A percentile compares a stretch with the other conserved stretches of the same genome.
phyloP scores from a whole-genome alignment of 2,888 invertebrate species.

The Drosophila yooni region DNA sequence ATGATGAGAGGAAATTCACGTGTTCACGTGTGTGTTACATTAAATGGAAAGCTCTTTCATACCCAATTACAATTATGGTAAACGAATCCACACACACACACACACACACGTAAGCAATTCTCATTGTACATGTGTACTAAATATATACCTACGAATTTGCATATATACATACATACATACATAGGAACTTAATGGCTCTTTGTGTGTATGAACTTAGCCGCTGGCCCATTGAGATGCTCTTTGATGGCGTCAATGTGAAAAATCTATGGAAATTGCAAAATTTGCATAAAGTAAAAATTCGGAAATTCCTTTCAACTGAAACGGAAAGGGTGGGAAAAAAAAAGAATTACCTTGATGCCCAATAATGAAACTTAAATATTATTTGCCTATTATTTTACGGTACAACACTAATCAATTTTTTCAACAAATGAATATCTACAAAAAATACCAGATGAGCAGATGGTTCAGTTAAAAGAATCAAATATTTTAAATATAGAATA shows the following conservation, averaged over 20 bases:
- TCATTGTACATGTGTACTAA: neutral
- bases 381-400: neutral
- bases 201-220: slow-evolving; percentile 43
- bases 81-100: slow-evolving; percentile 23
- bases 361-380: neutral
- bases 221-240: slow-evolving; percentile 45
- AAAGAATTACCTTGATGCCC: neutral
- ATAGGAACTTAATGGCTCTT: slow-evolving; percentile 32
- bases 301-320: neutral
- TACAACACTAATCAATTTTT: neutral
- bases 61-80: slow-evolving; percentile 75
- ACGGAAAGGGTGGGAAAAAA: neutral
- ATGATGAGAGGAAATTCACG: slow-evolving; percentile 13
- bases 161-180: neutral
- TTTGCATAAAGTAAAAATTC: slow-evolving; percentile 40
- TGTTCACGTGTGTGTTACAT: slow-evolving; percentile 51
- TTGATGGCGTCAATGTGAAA: slow-evolving; percentile 33
- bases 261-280: slow-evolving; percentile 26
- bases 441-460: no score
- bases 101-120: neutral
- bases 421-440: neutral
- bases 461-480: neutral
- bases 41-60: slow-evolving; percentile 71
- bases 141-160: slow-evolving; percentile 1
- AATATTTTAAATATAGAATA: neutral